These are phyloP conservation scores for Sarcophaga bullata DNA, from an alignment of 1,140 invertebrate species.

Conservation along the genomic window DNA sequence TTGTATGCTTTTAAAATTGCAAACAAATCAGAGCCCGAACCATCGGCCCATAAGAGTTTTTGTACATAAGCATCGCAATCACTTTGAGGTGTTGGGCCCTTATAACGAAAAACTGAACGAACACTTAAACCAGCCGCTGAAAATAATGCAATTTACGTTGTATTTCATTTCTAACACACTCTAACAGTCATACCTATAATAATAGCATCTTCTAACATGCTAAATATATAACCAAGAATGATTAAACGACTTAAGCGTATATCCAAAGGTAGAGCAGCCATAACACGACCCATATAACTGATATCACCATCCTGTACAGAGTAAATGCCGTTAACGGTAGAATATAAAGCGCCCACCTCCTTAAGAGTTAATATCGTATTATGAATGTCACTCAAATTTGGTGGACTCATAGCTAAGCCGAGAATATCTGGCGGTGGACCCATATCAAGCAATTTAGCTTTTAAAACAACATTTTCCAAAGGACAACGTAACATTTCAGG, in stretches of 20 bases:
- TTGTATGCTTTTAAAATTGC: conserved; percentile 84
- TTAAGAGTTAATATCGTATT: conserved; percentile 85
- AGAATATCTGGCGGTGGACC: conserved; percentile 85
- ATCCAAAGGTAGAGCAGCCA: conserved; percentile 85
- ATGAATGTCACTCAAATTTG: conserved; percentile 83
- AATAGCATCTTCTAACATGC: conserved; percentile 83
- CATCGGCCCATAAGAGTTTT: conserved; percentile 83
- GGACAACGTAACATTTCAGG: conserved; percentile 87
- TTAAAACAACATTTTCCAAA: conserved; percentile 84
- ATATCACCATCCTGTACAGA: conserved; percentile 84
- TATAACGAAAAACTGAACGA: conserved; percentile 68
- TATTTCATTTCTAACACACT: not conserved
- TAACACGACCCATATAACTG: conserved; percentile 86
- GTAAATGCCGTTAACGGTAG: conserved; percentile 68
- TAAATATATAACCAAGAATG: conserved; percentile 87
- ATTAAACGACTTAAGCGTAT: conserved; percentile 86
- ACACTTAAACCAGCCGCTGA: conserved; percentile 81
- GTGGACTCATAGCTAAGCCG: conserved; percentile 87
- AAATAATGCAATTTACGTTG: conserved; percentile 51
- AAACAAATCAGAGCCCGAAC: conserved; percentile 86
- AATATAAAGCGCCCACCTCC: conserved; percentile 81
- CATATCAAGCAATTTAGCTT: conserved; percentile 85
- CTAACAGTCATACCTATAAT: conserved; percentile 79
- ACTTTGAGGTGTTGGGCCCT: conserved; percentile 73
- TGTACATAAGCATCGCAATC: conserved; percentile 75